Evolutionary conservation across 2,113 vertebrate species (phyloP).

Genomic region (Xiphophorus maculatus): DNA sequence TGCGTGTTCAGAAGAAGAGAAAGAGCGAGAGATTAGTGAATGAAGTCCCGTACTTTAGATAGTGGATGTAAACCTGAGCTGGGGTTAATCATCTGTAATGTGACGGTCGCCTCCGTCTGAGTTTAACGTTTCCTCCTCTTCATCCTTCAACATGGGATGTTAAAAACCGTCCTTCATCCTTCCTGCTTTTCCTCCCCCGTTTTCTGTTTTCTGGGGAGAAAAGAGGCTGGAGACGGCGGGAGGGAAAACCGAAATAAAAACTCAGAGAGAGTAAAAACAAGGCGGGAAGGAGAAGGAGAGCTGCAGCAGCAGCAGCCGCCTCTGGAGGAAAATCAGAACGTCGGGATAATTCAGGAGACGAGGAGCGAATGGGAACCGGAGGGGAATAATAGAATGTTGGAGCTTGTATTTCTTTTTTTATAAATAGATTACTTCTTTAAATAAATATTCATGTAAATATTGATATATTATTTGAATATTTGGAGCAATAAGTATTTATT

Average conservation of each 20-base stretch:
- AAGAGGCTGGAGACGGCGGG: neutral
- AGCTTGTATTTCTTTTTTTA: no score
- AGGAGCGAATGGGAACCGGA: conserved; percentile 47
- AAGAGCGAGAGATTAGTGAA: conserved; percentile 43
- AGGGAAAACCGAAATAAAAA: neutral
- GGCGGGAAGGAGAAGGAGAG: conserved; percentile 10
- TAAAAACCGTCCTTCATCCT: neutral
- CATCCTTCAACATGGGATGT: neutral
- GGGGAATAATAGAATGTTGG: neutral
- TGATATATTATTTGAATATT: no score
- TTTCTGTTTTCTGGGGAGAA: conserved; percentile 28
- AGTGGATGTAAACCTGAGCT: conserved; percentile 32
- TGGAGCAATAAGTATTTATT: no score
- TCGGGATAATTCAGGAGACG: conserved; percentile 59
- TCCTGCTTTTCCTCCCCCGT: conserved; percentile 5
- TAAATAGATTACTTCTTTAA: no score
- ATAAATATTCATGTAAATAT: no score
- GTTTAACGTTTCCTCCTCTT: conserved; percentile 21
- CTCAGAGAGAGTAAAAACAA: conserved; percentile 44
- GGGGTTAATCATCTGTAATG: conserved; percentile 23
- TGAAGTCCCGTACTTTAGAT: conserved; percentile 41
- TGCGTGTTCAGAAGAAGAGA: conserved; percentile 32
- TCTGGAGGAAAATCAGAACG: conserved; percentile 59
- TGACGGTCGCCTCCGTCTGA: conserved; percentile 44
- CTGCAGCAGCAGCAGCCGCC: conserved; percentile 55